phyloP scores from a whole-genome alignment of 2,888 invertebrate species.

The Latrodectus elegans region DNA sequence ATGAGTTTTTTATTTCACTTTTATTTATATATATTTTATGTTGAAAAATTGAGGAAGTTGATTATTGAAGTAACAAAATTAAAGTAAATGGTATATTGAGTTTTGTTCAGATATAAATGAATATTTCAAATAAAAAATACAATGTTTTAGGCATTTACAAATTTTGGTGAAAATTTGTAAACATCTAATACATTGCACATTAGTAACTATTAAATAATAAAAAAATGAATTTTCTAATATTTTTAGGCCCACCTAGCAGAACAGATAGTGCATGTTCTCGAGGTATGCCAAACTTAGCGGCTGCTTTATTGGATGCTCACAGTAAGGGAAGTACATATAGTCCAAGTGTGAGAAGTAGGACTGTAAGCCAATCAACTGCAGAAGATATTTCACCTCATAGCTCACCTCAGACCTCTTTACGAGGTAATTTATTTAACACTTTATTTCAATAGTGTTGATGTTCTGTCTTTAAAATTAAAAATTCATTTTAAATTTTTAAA shows the following conservation, averaged over 20 bases:
- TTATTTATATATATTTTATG: too few species aligned
- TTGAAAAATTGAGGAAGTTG: too few species aligned
- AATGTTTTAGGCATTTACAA: too few species aligned
- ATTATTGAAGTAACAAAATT: too few species aligned
- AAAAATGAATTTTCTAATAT: not conserved
- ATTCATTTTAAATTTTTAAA: not conserved
- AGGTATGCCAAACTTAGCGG: slow-evolving; percentile 77
- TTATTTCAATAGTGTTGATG: not conserved
- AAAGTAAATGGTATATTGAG: too few species aligned
- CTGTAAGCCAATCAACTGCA: slow-evolving; percentile 62
- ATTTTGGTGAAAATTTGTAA: too few species aligned
- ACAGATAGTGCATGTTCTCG: slow-evolving; percentile 57
- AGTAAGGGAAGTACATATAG: slow-evolving; percentile 63
- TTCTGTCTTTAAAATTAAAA: not conserved
- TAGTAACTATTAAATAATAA: too few species aligned
- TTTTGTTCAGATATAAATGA: too few species aligned
- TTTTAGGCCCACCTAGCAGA: slow-evolving; percentile 51
- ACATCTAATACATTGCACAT: too few species aligned
- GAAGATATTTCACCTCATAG: slow-evolving; percentile 64
- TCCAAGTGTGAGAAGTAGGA: slow-evolving; percentile 56
- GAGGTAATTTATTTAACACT: slow-evolving; percentile 34
- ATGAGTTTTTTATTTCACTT: too few species aligned
- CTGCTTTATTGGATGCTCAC: slow-evolving; percentile 78
- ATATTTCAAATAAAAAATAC: too few species aligned
- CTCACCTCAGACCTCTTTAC: slow-evolving; percentile 60